phyloP scores from a whole-genome alignment of 1,140 invertebrate species.

The Plodia interpunctella region DNA sequence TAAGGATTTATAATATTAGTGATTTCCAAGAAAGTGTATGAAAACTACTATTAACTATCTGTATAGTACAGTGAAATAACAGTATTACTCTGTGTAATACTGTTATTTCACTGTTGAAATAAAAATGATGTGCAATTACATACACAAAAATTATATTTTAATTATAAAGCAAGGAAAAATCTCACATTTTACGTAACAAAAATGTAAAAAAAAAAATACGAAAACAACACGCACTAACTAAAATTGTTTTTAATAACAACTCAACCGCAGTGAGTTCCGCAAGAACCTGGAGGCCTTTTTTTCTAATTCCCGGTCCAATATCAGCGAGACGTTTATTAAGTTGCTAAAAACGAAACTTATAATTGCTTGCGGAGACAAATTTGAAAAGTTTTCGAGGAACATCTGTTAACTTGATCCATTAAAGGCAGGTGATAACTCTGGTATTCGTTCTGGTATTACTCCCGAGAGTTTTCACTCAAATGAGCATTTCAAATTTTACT shows the following conservation, averaged over 20 bases:
- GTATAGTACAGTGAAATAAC: too few species aligned
- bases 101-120: too few species aligned
- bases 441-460: constrained; percentile 13
- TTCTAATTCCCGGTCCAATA: constrained; percentile 16
- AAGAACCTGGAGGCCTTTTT: constrained; percentile 9
- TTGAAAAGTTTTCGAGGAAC: constrained; percentile 23
- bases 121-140: too few species aligned
- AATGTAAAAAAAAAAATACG: too few species aligned
- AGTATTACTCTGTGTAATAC: too few species aligned
- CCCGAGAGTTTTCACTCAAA: background rate
- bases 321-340: constrained; percentile 17
- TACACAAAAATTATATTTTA: too few species aligned
- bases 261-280: constrained; percentile 11
- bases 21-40: too few species aligned
- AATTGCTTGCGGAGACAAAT: constrained; percentile 32
- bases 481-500: background rate
- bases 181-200: too few species aligned
- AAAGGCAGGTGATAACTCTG: constrained; percentile 22
- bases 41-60: too few species aligned
- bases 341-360: constrained; percentile 29
- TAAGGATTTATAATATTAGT: too few species aligned
- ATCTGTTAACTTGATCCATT: constrained; percentile 29
- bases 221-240: background rate
- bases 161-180: too few species aligned
- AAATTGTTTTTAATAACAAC: constrained; percentile 12